phyloP scores from a whole-genome alignment of 2,888 invertebrate genomes.

The Keiferia lycopersicella region DNA sequence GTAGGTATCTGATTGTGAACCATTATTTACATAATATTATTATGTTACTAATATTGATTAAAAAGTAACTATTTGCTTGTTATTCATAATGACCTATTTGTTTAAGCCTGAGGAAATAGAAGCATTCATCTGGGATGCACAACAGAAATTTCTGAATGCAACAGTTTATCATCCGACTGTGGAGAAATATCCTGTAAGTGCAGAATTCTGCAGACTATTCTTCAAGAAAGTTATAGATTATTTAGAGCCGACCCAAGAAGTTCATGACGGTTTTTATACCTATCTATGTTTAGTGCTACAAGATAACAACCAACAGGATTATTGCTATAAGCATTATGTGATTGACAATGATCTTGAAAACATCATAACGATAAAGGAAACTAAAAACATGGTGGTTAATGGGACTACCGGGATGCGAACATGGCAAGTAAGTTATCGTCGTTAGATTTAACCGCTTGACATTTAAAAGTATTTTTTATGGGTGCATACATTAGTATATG shows the following conservation, averaged over 20 bases:
- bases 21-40: too few relatives aligned
- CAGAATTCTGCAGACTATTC: conserved; percentile 83
- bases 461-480: too few relatives aligned
- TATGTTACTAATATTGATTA: too few relatives aligned
- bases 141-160: conserved; percentile 79
- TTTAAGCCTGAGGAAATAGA: conserved; percentile 57
- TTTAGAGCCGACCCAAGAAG: conserved; percentile 80
- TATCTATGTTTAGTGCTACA: conserved; percentile 80
- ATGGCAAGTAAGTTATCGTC: conserved; percentile 83
- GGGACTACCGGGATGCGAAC: conserved; percentile 90
- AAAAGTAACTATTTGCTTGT: too few relatives aligned
- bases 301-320: conserved; percentile 47
- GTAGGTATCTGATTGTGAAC: too few relatives aligned
- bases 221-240: conserved; percentile 83
- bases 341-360: conserved; percentile 56
- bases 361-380: conserved; percentile 85
- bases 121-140: conserved; percentile 73
- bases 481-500: too few relatives aligned
- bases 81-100: not conserved
- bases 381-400: conserved; percentile 85
- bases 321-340: conserved; percentile 84
- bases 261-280: conserved; percentile 85
- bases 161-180: conserved; percentile 81
- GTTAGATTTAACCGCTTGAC: too few relatives aligned
- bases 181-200: conserved; percentile 82